These are phyloP conservation scores for Diuraphis noxia DNA, from an alignment of 1,140 invertebrate genomes.

Conservation along the genomic window DNA sequence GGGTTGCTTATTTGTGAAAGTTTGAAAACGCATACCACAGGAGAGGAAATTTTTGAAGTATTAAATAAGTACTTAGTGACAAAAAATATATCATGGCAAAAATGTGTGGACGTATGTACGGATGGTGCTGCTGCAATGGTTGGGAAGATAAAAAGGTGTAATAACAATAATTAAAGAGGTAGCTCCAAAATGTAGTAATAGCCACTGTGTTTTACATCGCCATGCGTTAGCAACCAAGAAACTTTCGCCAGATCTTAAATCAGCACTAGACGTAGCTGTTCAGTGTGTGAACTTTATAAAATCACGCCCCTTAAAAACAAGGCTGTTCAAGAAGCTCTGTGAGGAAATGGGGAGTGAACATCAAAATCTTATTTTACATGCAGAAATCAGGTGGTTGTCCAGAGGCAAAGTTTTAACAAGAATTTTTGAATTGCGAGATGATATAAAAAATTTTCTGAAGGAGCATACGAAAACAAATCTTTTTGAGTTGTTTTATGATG, in stretches of 20 bases:
- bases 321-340: conserved; percentile 29
- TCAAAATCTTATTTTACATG: conserved; percentile 15
- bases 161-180: conserved; percentile 17
- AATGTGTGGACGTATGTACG: conserved; percentile 33
- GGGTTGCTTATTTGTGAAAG: conserved; percentile 26
- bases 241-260: conserved; percentile 23
- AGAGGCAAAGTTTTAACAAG: conserved; percentile 60
- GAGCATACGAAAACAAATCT: conserved; percentile 41
- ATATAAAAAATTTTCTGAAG: conserved; percentile 51
- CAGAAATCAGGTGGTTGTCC: conserved; percentile 59
- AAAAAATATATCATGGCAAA: conserved; percentile 33
- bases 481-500: conserved; percentile 6
- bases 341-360: conserved; percentile 21
- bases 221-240: conserved; percentile 41
- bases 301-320: conserved; percentile 8
- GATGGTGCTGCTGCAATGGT: conserved; percentile 46
- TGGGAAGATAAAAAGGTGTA: conserved; percentile 25
- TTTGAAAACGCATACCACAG: conserved; percentile 41
- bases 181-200: conserved; percentile 27
- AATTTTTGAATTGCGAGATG: conserved; percentile 59
- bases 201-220: conserved; percentile 38
- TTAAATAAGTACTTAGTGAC: not conserved
- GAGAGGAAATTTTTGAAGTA: conserved; percentile 27
- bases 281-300: conserved; percentile 44
- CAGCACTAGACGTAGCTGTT: conserved; percentile 26